Evolutionary conservation across 2,888 invertebrate genomes (phyloP), one percentile per base, ranked within the genome.

Genomic region (Endotricha flammealis): DNA sequence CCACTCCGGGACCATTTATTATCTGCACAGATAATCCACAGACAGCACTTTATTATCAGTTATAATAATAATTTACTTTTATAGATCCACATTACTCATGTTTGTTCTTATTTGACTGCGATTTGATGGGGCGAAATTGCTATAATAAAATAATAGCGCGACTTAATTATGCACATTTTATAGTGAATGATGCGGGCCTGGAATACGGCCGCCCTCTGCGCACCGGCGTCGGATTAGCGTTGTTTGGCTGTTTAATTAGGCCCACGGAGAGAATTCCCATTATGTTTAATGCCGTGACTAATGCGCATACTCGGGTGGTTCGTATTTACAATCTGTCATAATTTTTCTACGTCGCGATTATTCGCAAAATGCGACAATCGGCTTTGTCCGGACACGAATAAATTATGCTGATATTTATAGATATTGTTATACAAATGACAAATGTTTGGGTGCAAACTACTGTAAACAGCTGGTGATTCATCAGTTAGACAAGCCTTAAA

Each of bases 31-130:
- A 79, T 83, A 80, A 80, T 81, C 77, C 76, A 77, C 70, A 61
- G 78, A 79, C 80, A 76, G 67, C 80, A 77, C 81, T 82, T 82
- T 83, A 83, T 82, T 81, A 82, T 81, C 81, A 82, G 81, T 81
- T 82, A 83, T 80, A 76, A 83, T 77, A 83, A 83, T 83, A 82
- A 83, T 78, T 82, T 81, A 83, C 79, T 81, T 81, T 82, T 81
- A 83, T 82, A 80, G 81, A 80, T 74, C 71, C 75, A 69, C 78
- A 82, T 82, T 75, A 81, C 71, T 82, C 73, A 79, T 74, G 73
- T 80, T 80, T 78, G 81, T 82, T 81, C 77, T 81, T 81, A 81
- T 83, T 80, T 80, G 79, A 81, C 74, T 74, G 71, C 63, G 50
- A 66, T 70, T 75, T 72, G 77, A 78, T 78, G 73, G 69, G 64